Conservation (phyloP, 2,797 vertebrate genomes). For the Chaenodraco wilsoni region DNA sequence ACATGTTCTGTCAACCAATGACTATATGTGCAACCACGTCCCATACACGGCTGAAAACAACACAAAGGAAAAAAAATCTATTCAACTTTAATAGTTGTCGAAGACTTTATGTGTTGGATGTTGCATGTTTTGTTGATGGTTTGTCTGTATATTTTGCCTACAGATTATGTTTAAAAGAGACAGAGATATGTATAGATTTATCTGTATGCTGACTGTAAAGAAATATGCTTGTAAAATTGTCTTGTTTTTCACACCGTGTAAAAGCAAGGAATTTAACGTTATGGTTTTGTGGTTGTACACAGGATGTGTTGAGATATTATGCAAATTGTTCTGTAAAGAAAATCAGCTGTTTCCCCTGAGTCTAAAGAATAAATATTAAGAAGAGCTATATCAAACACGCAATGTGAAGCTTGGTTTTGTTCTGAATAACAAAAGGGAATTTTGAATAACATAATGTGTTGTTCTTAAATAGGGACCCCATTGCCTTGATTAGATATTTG, state of each 20-base stretch:
- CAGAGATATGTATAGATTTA: constrained; percentile 87
- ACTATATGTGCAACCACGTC: constrained; percentile 83
- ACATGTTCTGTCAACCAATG: constrained; percentile 86
- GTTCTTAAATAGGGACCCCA: background rate
- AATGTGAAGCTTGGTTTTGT: constrained; percentile 42
- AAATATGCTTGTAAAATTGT: constrained; percentile 96
- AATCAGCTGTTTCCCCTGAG: constrained; percentile 87
- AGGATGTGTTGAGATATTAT: constrained; percentile 96
- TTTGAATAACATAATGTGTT: background rate
- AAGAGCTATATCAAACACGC: constrained; percentile 83
- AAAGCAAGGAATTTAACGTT: constrained; percentile 90
- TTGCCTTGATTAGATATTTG: background rate
- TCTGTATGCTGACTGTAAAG: constrained; percentile 90
- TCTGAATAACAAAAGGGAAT: background rate
- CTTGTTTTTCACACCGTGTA: constrained; percentile 95
- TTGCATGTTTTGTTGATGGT: constrained; percentile 97
- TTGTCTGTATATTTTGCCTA: constrained; percentile 88
- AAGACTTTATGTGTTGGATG: constrained; percentile 92
- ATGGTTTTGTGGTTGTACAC: constrained; percentile 98
- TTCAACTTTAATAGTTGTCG: constrained; percentile 82
- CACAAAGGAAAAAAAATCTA: constrained; percentile 74
- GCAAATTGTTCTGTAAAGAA: constrained; percentile 93
- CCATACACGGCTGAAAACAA: constrained; percentile 74
- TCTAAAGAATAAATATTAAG: constrained; percentile 97
- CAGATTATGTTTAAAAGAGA: constrained; percentile 85